Percentiles rank a stretch among this genome's conserved stretches.
These are phyloP conservation scores for Pseudopipra pipra DNA, from an alignment of 2,113 vertebrate genomes.

Conservation along the genomic window DNA sequence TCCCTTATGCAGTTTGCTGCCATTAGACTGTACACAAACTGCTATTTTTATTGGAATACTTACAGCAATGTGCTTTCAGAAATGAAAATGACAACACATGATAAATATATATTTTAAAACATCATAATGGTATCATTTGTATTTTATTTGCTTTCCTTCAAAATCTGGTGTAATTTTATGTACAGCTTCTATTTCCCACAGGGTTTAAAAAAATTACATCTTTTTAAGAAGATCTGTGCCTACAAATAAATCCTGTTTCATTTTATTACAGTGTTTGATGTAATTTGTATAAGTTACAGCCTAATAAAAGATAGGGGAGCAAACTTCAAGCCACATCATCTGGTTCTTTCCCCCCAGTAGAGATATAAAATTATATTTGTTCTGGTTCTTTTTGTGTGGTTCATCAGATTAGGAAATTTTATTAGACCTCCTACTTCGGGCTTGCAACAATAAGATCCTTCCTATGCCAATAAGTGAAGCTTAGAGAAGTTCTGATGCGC, in stretches of 20 bases:
- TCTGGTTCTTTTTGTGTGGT: not conserved
- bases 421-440: conserved; percentile 11
- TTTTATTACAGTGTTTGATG: conserved; percentile 4
- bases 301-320: conserved; percentile 11
- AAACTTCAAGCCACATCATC: conserved; percentile 33
- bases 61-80: not conserved
- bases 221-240: conserved; percentile 14
- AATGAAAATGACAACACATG: not conserved
- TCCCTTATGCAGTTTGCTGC: not conserved
- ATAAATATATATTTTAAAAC: not conserved
- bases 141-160: conserved; percentile 19
- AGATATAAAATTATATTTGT: conserved; percentile 44
- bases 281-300: conserved; percentile 12
- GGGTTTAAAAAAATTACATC: not conserved
- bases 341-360: not conserved
- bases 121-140: not conserved
- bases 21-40: not conserved
- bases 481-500: conserved; percentile 26
- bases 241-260: conserved; percentile 8
- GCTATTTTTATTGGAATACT: not conserved
- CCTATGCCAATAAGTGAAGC: conserved; percentile 14
- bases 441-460: conserved; percentile 34
- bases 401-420: conserved; percentile 60
- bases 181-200: not conserved
- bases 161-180: conserved; percentile 16